Conservation (phyloP, 2,888 invertebrate species). For the Drosophila parthenogenetica region DNA sequence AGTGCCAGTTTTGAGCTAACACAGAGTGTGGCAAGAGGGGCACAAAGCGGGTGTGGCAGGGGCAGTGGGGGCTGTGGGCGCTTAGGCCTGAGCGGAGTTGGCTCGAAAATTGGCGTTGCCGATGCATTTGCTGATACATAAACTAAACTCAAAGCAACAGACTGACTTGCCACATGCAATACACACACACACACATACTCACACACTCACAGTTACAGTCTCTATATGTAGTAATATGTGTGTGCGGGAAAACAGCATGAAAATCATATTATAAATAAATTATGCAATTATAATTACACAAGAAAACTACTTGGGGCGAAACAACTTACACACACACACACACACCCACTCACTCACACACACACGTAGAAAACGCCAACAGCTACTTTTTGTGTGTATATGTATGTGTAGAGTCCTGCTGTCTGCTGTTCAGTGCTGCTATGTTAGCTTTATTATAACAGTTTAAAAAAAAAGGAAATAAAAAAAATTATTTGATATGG, state of each 20-base stretch:
- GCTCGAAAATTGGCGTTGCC: conserved; percentile 55
- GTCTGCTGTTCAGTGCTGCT: not conserved
- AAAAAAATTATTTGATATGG: no score
- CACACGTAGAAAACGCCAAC: conserved; percentile 24
- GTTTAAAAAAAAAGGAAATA: no score
- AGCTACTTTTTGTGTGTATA: conserved; percentile 28
- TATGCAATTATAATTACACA: conserved; percentile 81
- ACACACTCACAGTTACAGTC: conserved; percentile 2
- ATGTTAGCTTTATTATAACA: no score
- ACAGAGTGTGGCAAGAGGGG: not conserved
- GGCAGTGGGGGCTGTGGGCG: not conserved
- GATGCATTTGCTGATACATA: conserved; percentile 67
- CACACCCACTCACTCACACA: conserved; percentile 3
- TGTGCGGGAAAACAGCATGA: conserved; percentile 73
- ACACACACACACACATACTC: conserved; percentile 5
- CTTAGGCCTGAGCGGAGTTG: conserved; percentile 14
- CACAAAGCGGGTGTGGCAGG: not conserved
- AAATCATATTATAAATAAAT: conserved; percentile 81
- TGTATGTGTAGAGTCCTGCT: conserved; percentile 39
- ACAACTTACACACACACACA: conserved; percentile 53
- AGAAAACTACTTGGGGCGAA: conserved; percentile 81
- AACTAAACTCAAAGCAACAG: conserved; percentile 44
- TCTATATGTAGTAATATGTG: conserved; percentile 11
- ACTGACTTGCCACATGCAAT: not conserved
- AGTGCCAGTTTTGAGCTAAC: conserved; percentile 7